A percentile compares a stretch with the other conserved stretches of the same genome.
Conservation (phyloP, 2,888 invertebrate genomes). For the Merodon equestris region DNA sequence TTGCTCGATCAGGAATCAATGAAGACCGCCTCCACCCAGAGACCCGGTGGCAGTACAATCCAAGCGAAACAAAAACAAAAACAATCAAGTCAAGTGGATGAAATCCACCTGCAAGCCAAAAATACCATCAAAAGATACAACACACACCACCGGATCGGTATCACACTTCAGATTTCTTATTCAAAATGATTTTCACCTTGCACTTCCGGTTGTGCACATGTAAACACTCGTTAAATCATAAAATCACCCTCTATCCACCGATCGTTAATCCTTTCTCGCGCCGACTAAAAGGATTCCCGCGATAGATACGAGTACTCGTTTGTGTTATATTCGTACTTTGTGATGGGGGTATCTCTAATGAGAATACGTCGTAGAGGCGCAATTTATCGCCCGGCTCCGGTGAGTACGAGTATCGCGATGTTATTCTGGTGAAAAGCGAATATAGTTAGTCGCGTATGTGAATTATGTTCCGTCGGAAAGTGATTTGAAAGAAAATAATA, state of each 20-base stretch:
- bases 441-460: no score
- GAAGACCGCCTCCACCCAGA: conserved; percentile 17
- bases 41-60: conserved; percentile 50
- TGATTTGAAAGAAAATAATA: conserved; percentile 31
- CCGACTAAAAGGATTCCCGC: conserved; percentile 23
- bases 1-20: conserved; percentile 17
- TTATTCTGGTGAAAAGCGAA: no score
- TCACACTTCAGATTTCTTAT: background rate
- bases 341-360: no score
- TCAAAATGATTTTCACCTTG: no score
- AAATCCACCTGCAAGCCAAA: conserved; percentile 48
- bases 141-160: conserved; percentile 35
- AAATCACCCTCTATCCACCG: conserved; percentile 14
- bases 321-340: no score
- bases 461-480: conserved; percentile 46
- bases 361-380: background rate
- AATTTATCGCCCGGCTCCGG: no score
- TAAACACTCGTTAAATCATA: conserved; percentile 20
- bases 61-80: background rate
- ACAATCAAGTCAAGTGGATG: conserved; percentile 31
- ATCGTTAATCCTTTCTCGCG: conserved; percentile 8
- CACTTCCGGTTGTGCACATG: conserved; percentile 53
- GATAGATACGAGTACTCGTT: background rate
- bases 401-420: no score
- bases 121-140: conserved; percentile 33